Percentiles rank a stretch among this genome's conserved stretches.
These are phyloP conservation scores for Syngnathus floridae DNA, from an alignment of 2,113 vertebrate species.

Conservation along the genomic window DNA sequence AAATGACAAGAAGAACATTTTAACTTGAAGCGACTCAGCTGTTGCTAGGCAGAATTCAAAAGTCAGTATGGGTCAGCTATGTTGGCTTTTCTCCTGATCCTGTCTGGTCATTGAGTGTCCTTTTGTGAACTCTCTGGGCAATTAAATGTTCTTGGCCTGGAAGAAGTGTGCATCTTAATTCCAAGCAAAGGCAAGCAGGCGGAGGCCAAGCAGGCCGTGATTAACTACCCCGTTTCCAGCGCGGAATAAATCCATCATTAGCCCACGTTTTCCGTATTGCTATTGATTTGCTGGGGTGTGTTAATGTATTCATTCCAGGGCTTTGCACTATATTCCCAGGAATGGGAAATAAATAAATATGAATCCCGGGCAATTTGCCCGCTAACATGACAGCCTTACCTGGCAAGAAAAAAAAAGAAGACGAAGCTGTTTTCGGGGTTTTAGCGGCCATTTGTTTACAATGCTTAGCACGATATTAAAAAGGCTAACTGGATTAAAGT, in stretches of 20 bases:
- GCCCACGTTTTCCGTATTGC: conserved; percentile 45
- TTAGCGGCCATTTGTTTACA: not conserved
- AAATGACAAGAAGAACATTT: too few relatives aligned
- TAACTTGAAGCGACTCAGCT: not conserved
- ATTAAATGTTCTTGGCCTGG: conserved; percentile 51
- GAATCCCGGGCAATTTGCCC: conserved; percentile 21
- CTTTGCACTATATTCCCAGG: conserved; percentile 24
- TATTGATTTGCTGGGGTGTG: conserved; percentile 53
- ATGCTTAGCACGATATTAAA: not conserved
- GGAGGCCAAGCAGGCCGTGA: conserved; percentile 51
- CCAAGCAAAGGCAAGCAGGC: conserved; percentile 53
- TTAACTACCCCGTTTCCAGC: conserved; percentile 49
- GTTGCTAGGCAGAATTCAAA: not conserved
- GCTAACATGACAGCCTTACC: conserved; percentile 8
- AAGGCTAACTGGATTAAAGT: conserved; percentile 35
- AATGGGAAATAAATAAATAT: conserved; percentile 14
- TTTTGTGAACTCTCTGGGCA: conserved; percentile 45
- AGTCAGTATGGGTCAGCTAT: too few relatives aligned
- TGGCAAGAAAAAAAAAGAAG: conserved; percentile 8
- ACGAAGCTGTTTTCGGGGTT: conserved; percentile 10
- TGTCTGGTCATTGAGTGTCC: conserved; percentile 47
- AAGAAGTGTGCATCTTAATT: conserved; percentile 53
- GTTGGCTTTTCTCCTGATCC: not conserved
- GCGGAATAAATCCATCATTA: conserved; percentile 48
- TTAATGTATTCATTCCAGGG: conserved; percentile 47